phyloP scores from a whole-genome alignment of 1,140 invertebrate genomes.

The Ips nitidus region DNA sequence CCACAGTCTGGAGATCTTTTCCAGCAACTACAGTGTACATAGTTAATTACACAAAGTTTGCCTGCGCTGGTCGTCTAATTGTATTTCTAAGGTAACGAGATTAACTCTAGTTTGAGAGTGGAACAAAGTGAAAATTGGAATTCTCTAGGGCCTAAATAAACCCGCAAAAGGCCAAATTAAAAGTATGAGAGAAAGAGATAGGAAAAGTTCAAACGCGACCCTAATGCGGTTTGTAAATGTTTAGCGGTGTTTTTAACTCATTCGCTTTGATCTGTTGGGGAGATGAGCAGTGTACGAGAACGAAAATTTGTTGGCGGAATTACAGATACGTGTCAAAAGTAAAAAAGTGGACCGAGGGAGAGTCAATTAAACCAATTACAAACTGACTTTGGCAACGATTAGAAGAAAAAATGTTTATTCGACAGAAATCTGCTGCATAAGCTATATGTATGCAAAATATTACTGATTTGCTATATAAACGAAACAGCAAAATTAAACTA shows the following conservation, averaged over 20 bases:
- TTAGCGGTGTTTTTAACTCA: neutral
- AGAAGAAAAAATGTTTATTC: no score
- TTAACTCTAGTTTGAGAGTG: constrained; percentile 13
- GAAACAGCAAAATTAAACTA: no score
- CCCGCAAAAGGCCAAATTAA: constrained; percentile 4
- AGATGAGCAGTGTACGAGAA: no score
- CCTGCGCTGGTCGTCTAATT: constrained; percentile 5
- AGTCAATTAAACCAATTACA: no score
- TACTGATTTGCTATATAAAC: no score
- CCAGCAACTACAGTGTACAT: neutral
- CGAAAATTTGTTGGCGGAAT: no score
- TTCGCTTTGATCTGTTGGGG: neutral
- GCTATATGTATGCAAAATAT: no score
- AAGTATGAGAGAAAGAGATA: neutral
- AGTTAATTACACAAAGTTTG: constrained; percentile 17
- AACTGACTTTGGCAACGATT: no score
- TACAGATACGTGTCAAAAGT: no score
- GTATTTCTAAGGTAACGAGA: constrained; percentile 11
- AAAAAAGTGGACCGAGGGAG: no score
- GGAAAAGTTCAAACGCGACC: neutral
- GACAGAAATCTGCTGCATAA: no score
- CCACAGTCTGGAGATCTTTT: neutral
- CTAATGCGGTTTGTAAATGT: neutral
- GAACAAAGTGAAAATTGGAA: constrained; percentile 12
- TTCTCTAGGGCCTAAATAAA: constrained; percentile 16